Evolutionary conservation across 2,113 vertebrate genomes (phyloP), one percentile per base, ranked within the genome.

Genomic region (Oxyura jamaicensis): DNA sequence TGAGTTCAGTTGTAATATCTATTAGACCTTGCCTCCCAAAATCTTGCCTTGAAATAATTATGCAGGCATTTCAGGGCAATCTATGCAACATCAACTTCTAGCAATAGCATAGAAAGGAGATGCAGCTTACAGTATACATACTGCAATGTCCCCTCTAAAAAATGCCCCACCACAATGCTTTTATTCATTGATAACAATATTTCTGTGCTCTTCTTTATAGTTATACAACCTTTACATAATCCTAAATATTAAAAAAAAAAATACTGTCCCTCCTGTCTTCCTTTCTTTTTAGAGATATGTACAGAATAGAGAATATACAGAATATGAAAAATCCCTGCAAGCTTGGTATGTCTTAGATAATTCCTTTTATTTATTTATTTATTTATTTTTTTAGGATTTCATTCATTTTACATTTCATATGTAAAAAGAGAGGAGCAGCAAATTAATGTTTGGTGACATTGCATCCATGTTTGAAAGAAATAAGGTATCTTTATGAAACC

Each of bases 11-110:
- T 77, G 85, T 52, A 88, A 56, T 55, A 86, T 83, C 67, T 96
- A 59, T 97, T 93, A 97, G 86, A 96, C 33, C 35, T 81, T 91
- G 33, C 73, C 46, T 95, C 81, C 87, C 68, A 94, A 52, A 95
- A 91, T 41, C 56, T 97, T 92, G 63, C 81, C 60, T 95, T 79
- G 79, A 90, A 94, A 85, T 83, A 96, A 96, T 97, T 97, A 94
- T 90, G 95, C 95, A 95, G 39, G 74, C 86, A 95, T 93, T 86
- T 25, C 39, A 95, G 21, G 62, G 63, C 41, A 90, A 96, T 62
- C 22, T 92, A 62, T 91, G 52, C 74, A 96, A 72, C 36, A 81
- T 86, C 92, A 95, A 65, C 50, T 90, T 82, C 55, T 79, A 84
- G 62, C 42, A 91, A 53, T 3, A 56, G 68, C n/a, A 68, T 9